A percentile compares a stretch with the other conserved stretches of the same genome.
Conservation (phyloP, 2,797 vertebrate genomes). For the Siniperca obscura region DNA sequence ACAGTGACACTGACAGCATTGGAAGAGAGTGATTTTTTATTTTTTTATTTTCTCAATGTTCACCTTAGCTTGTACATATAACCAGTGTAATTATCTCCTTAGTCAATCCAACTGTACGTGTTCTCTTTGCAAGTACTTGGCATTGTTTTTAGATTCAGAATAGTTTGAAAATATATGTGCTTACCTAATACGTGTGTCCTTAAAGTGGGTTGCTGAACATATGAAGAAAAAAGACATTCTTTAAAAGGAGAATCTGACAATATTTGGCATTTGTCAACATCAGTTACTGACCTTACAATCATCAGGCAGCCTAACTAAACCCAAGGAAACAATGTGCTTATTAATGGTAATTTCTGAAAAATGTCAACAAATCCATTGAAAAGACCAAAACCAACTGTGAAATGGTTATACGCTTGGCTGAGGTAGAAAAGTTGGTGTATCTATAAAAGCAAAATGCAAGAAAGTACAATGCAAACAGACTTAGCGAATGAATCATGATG, state of each 20-base stretch:
- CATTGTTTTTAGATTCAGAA: not conserved
- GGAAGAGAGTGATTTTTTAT: not conserved
- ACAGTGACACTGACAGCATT: conserved; percentile 45
- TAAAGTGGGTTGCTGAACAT: not conserved
- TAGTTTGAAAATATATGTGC: not conserved
- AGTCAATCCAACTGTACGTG: not conserved
- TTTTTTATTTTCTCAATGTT: not conserved
- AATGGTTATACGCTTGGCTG: not conserved
- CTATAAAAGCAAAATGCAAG: not conserved
- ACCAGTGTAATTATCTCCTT: conserved; percentile 1
- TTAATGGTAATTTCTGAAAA: not conserved
- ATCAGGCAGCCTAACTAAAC: not conserved
- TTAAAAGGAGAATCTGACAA: not conserved
- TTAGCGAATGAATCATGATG: not conserved
- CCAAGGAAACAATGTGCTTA: not conserved
- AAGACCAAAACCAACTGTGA: not conserved
- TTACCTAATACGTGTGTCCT: not conserved
- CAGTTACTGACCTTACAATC: not conserved
- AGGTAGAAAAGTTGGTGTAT: not conserved
- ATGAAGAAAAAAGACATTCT: not conserved
- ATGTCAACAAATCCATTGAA: not conserved
- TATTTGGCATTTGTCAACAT: not conserved
- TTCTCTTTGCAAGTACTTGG: not conserved
- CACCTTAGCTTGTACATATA: conserved; percentile 3
- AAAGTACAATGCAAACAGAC: not conserved